These are phyloP conservation scores for Thyatira batis DNA, from an alignment of 2,888 invertebrate species.

Conservation along the genomic window DNA sequence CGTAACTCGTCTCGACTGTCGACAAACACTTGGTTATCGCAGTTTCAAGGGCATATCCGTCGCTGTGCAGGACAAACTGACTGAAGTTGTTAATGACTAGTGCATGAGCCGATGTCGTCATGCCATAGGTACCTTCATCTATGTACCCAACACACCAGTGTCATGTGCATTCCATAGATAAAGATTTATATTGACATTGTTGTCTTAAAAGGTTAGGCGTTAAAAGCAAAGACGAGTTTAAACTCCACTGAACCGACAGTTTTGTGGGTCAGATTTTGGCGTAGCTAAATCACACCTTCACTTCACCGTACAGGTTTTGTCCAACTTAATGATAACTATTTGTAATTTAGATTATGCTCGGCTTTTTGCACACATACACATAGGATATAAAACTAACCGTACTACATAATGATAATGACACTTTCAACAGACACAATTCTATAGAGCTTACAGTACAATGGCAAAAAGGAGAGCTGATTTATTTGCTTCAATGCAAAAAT, in stretches of 20 bases:
- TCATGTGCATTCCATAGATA: conserved; percentile 65
- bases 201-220: conserved; percentile 4
- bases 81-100: conserved; percentile 54
- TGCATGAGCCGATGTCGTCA: conserved; percentile 49
- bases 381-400: conserved; percentile 12
- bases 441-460: conserved; percentile 10
- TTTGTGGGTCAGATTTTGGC: not conserved
- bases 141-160: conserved; percentile 19
- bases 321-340: conserved; percentile 1
- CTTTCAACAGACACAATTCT: conserved; percentile 8
- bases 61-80: conserved; percentile 30
- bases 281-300: not conserved
- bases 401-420: conserved; percentile 14
- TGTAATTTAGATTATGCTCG: not conserved
- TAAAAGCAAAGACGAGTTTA: not conserved
- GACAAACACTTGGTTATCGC: conserved; percentile 59
- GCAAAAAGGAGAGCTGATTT: conserved; percentile 29
- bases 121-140: conserved; percentile 27
- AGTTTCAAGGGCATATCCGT: conserved; percentile 57
- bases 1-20: conserved; percentile 49
- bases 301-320: not conserved
- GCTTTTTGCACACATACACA: conserved; percentile 4
- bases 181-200: conserved; percentile 43
- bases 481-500: conserved; percentile 36
- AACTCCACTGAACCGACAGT: not conserved